These are phyloP conservation scores for Morpho achilles DNA, from an alignment of 2,888 invertebrate genomes.

Conservation along the genomic window DNA sequence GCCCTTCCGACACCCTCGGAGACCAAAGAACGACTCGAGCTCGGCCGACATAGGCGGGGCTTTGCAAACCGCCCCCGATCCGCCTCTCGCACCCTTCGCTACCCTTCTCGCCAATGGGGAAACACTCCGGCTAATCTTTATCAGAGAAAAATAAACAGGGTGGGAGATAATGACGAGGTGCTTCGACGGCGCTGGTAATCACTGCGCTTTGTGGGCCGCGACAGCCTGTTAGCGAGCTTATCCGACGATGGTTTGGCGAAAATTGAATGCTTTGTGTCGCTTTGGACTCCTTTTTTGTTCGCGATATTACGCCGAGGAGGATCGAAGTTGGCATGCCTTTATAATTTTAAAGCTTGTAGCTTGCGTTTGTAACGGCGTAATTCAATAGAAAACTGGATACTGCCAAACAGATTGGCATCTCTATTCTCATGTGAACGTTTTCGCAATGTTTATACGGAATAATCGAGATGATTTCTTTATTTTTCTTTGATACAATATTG, in stretches of 20 bases:
- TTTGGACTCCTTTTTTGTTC: constrained; percentile 36
- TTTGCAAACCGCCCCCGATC: constrained; percentile 34
- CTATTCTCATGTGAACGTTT: neutral
- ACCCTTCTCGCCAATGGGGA: constrained; percentile 64
- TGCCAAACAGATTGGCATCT: neutral
- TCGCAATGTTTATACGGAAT: no score
- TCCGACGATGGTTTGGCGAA: constrained; percentile 64
- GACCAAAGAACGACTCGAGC: constrained; percentile 36
- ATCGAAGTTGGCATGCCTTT: constrained; percentile 33
- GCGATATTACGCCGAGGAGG: constrained; percentile 31
- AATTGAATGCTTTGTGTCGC: constrained; percentile 51
- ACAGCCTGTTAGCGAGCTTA: constrained; percentile 62
- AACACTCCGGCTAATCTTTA: constrained; percentile 75
- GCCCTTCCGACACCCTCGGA: constrained; percentile 40
- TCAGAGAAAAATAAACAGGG: constrained; percentile 78
- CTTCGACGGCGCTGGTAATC: constrained; percentile 66
- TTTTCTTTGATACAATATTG: no score
- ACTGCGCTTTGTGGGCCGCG: constrained; percentile 69
- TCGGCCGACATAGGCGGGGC: constrained; percentile 46
- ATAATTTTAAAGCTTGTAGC: constrained; percentile 42
- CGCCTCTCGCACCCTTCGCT: constrained; percentile 47
- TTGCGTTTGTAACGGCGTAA: constrained; percentile 39
- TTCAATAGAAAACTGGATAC: constrained; percentile 4
- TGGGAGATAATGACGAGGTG: constrained; percentile 72
- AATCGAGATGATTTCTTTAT: no score